Base-by-base conservation (phyloP, 2,888 invertebrate species). In the Dryomyza anilis region DNA sequence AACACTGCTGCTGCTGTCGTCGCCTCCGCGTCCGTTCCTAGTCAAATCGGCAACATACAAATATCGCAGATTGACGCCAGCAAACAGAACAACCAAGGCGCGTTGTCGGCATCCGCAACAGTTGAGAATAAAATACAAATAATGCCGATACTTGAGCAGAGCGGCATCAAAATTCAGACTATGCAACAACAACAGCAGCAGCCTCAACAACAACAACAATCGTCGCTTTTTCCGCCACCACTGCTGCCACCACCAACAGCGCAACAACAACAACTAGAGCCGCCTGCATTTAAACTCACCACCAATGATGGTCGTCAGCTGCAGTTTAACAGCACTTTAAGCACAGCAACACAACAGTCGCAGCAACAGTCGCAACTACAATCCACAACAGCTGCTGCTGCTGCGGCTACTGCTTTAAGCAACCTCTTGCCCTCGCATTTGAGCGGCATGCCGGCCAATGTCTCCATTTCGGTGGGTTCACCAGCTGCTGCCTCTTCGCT, bases 111-210 rank as follows among this genome's bases (percentile, higher is more conserved):
- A n/a, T 71, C 74, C 39, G 71, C 78, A 65, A 67, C 80, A n/a
- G 82, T 84, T 2, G 84, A 84, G 67, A 84, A 84, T 62, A 83
- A 84, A 73, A 84, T 84, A 50, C 84, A 84, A 73, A 84, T 84
- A 36, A 84, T 84, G 83, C 79, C 85, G 52, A 81, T 84, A 67
- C 65, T 80, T 63, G 74, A 81, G 64, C 67, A 65, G 29, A 21
- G 48, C 1, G 50, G 53, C 10, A 14, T 50, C 27, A 65, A 64
- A 30, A 66, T 66, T 3, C 25, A 67, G 29, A 29, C 67, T 50
- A 43, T 48, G n/a, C n/a, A n/a, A n/a, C n/a, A n/a, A n/a, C n/a
- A 68, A 30, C 69, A 68, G 33, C 71, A 66, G 56, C 66, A 64
- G 14, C 62, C 55, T 23, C 43, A n/a, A 19, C 66, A 57, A 16